Evolutionary conservation across 2,797 vertebrate genomes (phyloP).

Genomic region (Ctenochaetus hawaiiensis): DNA sequence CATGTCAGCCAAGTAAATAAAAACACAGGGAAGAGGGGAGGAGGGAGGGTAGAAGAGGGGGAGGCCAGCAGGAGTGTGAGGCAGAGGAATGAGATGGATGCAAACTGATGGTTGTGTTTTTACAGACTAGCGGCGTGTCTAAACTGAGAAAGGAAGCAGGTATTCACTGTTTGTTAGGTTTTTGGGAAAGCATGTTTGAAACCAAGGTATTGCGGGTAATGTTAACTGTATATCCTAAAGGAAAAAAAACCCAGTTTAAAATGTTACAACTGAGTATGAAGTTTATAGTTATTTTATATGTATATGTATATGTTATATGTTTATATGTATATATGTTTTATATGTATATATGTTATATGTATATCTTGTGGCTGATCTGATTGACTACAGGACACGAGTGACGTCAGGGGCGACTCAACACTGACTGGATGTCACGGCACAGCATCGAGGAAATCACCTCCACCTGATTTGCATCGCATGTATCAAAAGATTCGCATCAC

Average conservation of each 20-base stretch:
- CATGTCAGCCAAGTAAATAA: slow-evolving; percentile 76
- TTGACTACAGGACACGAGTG: too few relatives aligned
- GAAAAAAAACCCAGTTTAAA: neutral
- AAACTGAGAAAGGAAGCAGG: slow-evolving; percentile 29
- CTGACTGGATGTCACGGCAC: too few relatives aligned
- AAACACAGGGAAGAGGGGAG: slow-evolving; percentile 8
- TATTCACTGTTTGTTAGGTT: neutral
- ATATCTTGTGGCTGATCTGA: too few relatives aligned
- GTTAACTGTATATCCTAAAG: neutral
- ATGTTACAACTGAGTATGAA: neutral
- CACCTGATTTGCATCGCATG: too few relatives aligned
- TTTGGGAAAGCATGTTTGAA: neutral
- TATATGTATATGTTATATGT: too few relatives aligned
- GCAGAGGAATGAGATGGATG: slow-evolving; percentile 46
- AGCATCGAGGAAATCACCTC: too few relatives aligned
- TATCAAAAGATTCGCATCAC: too few relatives aligned
- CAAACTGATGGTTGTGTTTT: slow-evolving; percentile 59
- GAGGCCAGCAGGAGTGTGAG: slow-evolving; percentile 10
- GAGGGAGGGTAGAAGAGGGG: too few relatives aligned
- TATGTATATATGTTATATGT: too few relatives aligned
- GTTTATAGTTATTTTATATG: too few relatives aligned
- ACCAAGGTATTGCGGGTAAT: neutral
- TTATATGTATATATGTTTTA: too few relatives aligned
- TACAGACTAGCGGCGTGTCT: slow-evolving; percentile 29
- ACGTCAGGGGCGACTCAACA: too few relatives aligned